A percentile compares a stretch with the other conserved stretches of the same genome.
phyloP scores from a whole-genome alignment of 2,888 invertebrate species.

The Amiota minor region DNA sequence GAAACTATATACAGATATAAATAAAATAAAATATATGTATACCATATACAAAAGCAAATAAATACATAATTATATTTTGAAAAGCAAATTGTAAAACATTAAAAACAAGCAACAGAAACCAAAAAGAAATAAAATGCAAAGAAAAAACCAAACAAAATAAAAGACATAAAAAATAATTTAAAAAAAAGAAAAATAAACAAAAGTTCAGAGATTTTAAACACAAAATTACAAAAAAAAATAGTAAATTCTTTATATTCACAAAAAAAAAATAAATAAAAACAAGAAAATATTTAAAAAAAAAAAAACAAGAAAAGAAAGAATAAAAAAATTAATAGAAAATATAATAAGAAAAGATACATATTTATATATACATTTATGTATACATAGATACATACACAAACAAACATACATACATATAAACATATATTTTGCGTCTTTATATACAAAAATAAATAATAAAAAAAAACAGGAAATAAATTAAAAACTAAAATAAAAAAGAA shows the following conservation, averaged over 20 bases:
- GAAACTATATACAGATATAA: slow-evolving; percentile 30
- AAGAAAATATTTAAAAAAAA: slow-evolving; percentile 4
- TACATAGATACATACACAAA: slow-evolving; percentile 21
- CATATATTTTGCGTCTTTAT: slow-evolving; percentile 64
- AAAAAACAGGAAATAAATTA: slow-evolving; percentile 6
- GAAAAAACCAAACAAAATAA: slow-evolving; percentile 22
- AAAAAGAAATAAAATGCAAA: slow-evolving; percentile 3
- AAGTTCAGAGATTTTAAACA: slow-evolving; percentile 35
- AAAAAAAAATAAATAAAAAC: slow-evolving; percentile 38
- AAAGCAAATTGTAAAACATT: slow-evolving; percentile 55
- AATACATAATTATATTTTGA: slow-evolving; percentile 60
- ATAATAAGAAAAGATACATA: slow-evolving; percentile 42
- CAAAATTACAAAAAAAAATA: slow-evolving; percentile 21
- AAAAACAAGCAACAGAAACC: slow-evolving; percentile 25
- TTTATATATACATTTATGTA: slow-evolving; percentile 34
- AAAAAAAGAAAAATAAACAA: slow-evolving; percentile 16
- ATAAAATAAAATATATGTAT: too few species aligned
- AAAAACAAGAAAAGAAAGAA: slow-evolving; percentile 29
- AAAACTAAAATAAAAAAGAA: background rate
- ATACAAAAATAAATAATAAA: slow-evolving; percentile 41
- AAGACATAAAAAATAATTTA: slow-evolving; percentile 35
- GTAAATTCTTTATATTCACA: slow-evolving; percentile 12
- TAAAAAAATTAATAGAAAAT: too few species aligned
- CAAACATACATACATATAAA: slow-evolving; percentile 39
- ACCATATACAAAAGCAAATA: background rate